A percentile compares a stretch with the other conserved stretches of the same genome.
phyloP scores from a whole-genome alignment of 2,113 vertebrate genomes.

The Lynx canadensis region DNA sequence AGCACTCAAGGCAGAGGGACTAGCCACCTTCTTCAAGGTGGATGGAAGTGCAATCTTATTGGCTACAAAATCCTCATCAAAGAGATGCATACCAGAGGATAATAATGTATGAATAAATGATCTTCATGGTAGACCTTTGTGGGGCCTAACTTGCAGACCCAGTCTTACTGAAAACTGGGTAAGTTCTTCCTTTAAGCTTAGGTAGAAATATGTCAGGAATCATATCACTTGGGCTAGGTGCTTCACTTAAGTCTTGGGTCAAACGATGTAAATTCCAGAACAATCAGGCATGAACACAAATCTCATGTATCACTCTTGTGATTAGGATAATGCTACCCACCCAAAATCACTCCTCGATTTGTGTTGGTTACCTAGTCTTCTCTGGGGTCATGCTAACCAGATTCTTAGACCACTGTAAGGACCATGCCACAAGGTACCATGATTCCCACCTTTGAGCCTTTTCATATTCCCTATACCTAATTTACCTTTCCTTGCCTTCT shows the following conservation, averaged over 20 bases:
- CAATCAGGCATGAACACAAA: background rate
- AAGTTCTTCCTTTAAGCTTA: background rate
- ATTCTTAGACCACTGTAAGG: background rate
- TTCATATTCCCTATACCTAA: background rate
- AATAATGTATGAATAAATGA: background rate
- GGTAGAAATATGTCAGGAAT: background rate
- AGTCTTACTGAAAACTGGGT: background rate
- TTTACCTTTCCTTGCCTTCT: background rate
- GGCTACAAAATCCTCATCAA: background rate
- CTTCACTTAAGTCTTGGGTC: background rate
- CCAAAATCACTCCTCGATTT: constrained; percentile 6
- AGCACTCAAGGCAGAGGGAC: background rate
- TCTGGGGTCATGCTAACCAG: background rate
- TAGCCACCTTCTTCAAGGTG: background rate
- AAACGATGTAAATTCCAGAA: background rate
- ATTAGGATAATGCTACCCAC: background rate
- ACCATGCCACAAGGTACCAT: background rate
- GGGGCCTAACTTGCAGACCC: background rate
- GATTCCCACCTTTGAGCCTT: background rate
- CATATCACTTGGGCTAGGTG: background rate
- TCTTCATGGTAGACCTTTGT: background rate
- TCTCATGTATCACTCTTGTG: background rate
- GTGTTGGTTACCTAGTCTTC: background rate
- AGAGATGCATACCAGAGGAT: background rate
- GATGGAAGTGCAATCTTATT: background rate